phyloP scores from a whole-genome alignment of 2,797 vertebrate genomes.

The Semaprochilodus insignis region DNA sequence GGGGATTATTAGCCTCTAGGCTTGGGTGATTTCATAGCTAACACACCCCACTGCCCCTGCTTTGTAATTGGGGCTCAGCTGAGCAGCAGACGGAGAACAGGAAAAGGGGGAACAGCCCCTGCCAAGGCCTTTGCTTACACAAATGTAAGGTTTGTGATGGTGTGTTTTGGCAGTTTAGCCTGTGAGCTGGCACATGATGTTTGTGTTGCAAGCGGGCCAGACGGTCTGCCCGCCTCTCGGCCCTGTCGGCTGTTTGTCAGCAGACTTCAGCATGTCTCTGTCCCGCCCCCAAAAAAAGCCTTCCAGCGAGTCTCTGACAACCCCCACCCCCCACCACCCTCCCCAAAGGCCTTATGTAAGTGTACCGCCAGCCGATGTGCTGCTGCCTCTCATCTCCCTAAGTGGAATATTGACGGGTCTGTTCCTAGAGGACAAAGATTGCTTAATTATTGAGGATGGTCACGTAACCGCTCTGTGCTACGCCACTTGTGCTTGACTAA shows the following conservation, averaged over 20 bases:
- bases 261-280: constrained; percentile 12
- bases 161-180: neutral
- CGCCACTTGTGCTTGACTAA: constrained; percentile 32
- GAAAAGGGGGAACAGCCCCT: constrained; percentile 67
- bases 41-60: constrained; percentile 58
- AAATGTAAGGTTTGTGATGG: constrained; percentile 4
- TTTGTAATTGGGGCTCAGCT: constrained; percentile 69
- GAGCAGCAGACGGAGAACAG: constrained; percentile 65
- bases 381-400: constrained; percentile 34
- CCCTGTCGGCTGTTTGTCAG: constrained; percentile 32
- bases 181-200: constrained; percentile 23
- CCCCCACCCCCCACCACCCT: neutral
- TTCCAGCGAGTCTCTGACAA: neutral
- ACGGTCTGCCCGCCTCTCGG: neutral
- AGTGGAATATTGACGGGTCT: constrained; percentile 44
- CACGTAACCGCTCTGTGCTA: constrained; percentile 35
- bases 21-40: constrained; percentile 55
- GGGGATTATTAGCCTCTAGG: constrained; percentile 40
- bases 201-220: constrained; percentile 3
- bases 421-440: constrained; percentile 29
- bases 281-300: constrained; percentile 4
- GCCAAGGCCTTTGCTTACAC: constrained; percentile 40
- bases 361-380: constrained; percentile 29
- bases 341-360: constrained; percentile 36
- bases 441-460: constrained; percentile 39